Evolutionary conservation across 2,888 invertebrate genomes (phyloP), one percentile per base, ranked within the genome.

Genomic region (Clanis bilineata): DNA sequence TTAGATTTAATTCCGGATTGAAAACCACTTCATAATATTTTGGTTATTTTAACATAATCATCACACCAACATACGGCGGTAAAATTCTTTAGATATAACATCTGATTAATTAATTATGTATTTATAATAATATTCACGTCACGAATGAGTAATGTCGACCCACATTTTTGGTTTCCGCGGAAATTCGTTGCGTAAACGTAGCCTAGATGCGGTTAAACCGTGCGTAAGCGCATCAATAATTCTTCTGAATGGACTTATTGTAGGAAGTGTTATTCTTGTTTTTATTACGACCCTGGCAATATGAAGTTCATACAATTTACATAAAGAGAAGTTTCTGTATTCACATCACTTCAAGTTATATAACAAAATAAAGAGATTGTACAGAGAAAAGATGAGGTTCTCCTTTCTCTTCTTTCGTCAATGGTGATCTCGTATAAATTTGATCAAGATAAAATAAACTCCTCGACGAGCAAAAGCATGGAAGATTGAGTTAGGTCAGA

Each of bases 121-220:
- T 18, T 51, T 51, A 18, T 15, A 51, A 32, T 51, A 51, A 51
- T 51, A 18, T 10, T 15, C 47, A 28, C 10, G 32, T 18, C 51
- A 32, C 51, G 18, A 51, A 51, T 51, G 51, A 51, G 32, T 51
- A 51, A 51, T 32, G 73, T 66, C 71, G 72, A 65, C 73, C 72
- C 66, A 63, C 65, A 68, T 73, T 66, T 64, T 67, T 67, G 39
- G 63, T 68, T 72, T 71, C 66, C 63, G 56, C 60, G 64, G 66
- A 71, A 72, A 72, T 64, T 56, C 64, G 69, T 71, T 73, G 69
- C 71, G 70, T 63, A 71, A 73, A 63, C 57, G 47, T 15, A 41
- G 62, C 44, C 59, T 43, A 56, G 63, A 64, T 63, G 64, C 60
- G 65, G 63, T 70, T 60, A 47, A 54, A 44, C 15, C 38, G 55